A percentile compares a stretch with the other conserved stretches of the same genome.
Evolutionary conservation across 2,113 vertebrate species (phyloP).

Genomic region (Martes martes): DNA sequence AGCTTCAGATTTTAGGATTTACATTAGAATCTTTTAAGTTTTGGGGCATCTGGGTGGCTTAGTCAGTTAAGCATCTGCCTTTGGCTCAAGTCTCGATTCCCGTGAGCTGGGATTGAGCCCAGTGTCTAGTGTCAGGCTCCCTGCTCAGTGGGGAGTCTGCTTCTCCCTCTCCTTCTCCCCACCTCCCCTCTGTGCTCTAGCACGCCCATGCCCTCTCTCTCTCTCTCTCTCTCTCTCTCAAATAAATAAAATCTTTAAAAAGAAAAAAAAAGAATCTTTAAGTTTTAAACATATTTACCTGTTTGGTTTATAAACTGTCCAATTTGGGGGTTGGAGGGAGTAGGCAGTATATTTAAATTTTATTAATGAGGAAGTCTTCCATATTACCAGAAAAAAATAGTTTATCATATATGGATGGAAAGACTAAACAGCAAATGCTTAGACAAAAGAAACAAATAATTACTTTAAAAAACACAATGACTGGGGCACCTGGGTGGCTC

Average conservation of each 20-base stretch:
- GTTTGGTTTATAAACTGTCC: background rate
- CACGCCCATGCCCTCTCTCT: background rate
- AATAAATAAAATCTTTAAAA: background rate
- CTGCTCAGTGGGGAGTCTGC: background rate
- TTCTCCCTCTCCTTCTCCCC: background rate
- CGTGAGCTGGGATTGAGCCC: background rate
- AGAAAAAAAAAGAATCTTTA: background rate
- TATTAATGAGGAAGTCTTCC: background rate
- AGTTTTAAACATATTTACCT: background rate
- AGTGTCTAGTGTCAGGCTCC: background rate
- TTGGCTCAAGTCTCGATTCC: background rate
- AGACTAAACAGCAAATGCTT: background rate
- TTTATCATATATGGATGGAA: background rate
- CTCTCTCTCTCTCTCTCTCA: background rate
- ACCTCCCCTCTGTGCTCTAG: background rate
- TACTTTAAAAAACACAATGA: slow-evolving; percentile 36
- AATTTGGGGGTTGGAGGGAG: background rate
- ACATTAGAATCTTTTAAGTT: background rate
- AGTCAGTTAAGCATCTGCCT: background rate
- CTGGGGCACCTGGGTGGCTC: background rate
- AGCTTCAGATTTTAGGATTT: slow-evolving; percentile 1
- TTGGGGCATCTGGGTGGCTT: background rate
- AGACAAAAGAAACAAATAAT: background rate
- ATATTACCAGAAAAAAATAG: background rate
- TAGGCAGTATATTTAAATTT: background rate